Base-by-base conservation (phyloP, 2,113 vertebrate genomes). In the Cyprinus carpio region DNA sequence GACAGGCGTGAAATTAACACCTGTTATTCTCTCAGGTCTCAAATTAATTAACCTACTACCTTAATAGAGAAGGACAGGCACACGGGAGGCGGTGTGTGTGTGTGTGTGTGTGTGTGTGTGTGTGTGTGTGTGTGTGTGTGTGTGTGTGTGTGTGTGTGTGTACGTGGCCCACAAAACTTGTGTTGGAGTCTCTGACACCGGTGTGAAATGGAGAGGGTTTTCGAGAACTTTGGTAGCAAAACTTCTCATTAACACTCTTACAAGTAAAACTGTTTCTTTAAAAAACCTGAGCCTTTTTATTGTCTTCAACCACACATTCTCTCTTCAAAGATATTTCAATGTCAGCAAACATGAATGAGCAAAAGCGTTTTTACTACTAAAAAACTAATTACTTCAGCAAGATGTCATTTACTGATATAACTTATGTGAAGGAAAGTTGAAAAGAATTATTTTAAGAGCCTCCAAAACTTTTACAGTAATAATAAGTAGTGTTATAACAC, bases 1-100 rank as follows among this genome's bases (percentile, higher is more conserved):
- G 90, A 84, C 90, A 86, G 78, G n/a, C 49, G 58, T 85, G 85
- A 88, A 84, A 87, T 87, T 84, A 87, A 87, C 83, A 89, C 84
- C 85, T 89, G 67, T 85, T 67, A 82, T 75, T 87, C 88, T 84
- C 90, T 56, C 49, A 15, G 80, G 90, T 76, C 8, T 40, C 43
- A 71, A 10, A 16, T 77, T 84, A 87, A 89, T 89, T 89, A 89
- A 88, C 87, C 87, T 87, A 89, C 78, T 85, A 83, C 82, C 65
- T 86, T 65, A 82, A 88, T 84, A 65, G 77, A 84, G 87, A 85
- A n/a, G 29, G 18, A 15, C 15, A 31, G 8, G 49, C 75, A 65
- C 69, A 29, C 54, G 4, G 16, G 54, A 60, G 18, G 27, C n/a
- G 9, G 16, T 6, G 29, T 37, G 6, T 20, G 51, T 79, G 25